Evolutionary conservation across 2,888 invertebrate genomes (phyloP).

Genomic region (Drosophila nigricruria): DNA sequence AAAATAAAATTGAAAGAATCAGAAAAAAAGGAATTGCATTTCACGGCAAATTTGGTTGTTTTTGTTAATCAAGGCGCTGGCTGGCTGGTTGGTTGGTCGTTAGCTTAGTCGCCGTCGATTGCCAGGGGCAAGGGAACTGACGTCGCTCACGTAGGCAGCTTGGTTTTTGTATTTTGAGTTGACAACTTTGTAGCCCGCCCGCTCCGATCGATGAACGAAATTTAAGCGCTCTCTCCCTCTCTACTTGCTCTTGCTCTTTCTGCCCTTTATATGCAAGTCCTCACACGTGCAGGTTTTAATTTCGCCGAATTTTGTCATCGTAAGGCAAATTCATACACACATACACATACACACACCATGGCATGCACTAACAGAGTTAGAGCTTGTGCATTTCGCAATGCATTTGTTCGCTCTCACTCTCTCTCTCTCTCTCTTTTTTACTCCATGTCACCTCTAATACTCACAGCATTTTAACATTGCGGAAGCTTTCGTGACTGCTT

Average conservation of each 20-base stretch:
- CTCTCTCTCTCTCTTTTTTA: conserved; percentile 4
- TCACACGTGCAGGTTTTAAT: conserved; percentile 63
- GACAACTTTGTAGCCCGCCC: conserved; percentile 44
- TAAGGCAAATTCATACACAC: conserved; percentile 24
- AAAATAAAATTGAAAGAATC: conserved; percentile 51
- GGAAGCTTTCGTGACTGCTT: conserved; percentile 68
- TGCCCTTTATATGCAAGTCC: conserved; percentile 27
- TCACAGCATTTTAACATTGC: conserved; percentile 66
- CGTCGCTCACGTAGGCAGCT: conserved; percentile 74
- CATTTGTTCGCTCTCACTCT: conserved; percentile 32
- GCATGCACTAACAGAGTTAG: conserved; percentile 22
- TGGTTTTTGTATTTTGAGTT: conserved; percentile 72
- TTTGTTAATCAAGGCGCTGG: conserved; percentile 57
- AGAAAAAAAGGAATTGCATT: conserved; percentile 78
- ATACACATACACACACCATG: conserved; percentile 2
- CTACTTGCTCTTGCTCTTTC: conserved; percentile 2
- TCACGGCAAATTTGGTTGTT: conserved; percentile 71
- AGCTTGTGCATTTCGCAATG: conserved; percentile 49
- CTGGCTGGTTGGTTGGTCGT: conserved; percentile 33
- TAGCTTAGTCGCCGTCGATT: conserved; percentile 44
- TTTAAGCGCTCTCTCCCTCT: conserved; percentile 24
- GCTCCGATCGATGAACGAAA: conserved; percentile 45
- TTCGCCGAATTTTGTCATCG: conserved; percentile 52
- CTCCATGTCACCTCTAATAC: conserved; percentile 31
- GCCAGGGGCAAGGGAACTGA: conserved; percentile 14